Evolutionary conservation across 2,888 invertebrate species (phyloP).

Genomic region (Agonopterix arenella): DNA sequence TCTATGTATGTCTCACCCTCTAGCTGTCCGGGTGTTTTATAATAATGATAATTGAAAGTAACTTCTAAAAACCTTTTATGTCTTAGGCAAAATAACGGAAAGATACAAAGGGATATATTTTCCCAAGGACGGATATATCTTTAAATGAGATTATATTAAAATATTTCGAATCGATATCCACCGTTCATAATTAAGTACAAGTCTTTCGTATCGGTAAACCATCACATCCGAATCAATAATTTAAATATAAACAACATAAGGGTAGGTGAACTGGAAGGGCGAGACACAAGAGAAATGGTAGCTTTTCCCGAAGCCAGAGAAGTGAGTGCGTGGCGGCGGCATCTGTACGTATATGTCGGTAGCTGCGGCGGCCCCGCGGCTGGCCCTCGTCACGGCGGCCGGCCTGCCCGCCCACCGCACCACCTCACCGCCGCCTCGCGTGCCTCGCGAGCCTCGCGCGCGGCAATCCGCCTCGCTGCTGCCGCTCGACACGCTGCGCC

Average conservation of each 20-base stretch:
- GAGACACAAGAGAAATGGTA: constrained; percentile 75
- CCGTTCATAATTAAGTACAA: not conserved
- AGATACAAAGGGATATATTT: not conserved
- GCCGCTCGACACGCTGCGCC: constrained; percentile 35
- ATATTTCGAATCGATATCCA: constrained; percentile 3
- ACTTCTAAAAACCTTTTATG: not conserved
- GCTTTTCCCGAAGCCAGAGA: constrained; percentile 71
- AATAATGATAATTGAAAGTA: too few relatives aligned
- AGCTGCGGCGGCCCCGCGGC: constrained; percentile 67
- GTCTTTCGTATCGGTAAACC: not conserved
- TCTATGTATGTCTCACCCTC: constrained; percentile 34
- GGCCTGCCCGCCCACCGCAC: constrained; percentile 56
- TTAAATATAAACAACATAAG: constrained; percentile 69
- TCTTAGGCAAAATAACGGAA: not conserved
- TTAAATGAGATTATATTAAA: not conserved
- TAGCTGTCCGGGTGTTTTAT: constrained; percentile 1
- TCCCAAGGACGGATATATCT: constrained; percentile 5
- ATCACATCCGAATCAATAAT: constrained; percentile 8
- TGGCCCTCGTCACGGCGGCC: constrained; percentile 73
- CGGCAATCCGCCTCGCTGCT: constrained; percentile 25
- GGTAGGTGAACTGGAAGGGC: constrained; percentile 69
- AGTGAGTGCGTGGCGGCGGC: constrained; percentile 69
- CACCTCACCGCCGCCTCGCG: constrained; percentile 36
- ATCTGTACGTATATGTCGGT: constrained; percentile 64
- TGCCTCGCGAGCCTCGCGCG: constrained; percentile 31